Evolutionary conservation across 2,797 vertebrate genomes (phyloP).

Genomic region (Phrynocephalus vlangalii): DNA sequence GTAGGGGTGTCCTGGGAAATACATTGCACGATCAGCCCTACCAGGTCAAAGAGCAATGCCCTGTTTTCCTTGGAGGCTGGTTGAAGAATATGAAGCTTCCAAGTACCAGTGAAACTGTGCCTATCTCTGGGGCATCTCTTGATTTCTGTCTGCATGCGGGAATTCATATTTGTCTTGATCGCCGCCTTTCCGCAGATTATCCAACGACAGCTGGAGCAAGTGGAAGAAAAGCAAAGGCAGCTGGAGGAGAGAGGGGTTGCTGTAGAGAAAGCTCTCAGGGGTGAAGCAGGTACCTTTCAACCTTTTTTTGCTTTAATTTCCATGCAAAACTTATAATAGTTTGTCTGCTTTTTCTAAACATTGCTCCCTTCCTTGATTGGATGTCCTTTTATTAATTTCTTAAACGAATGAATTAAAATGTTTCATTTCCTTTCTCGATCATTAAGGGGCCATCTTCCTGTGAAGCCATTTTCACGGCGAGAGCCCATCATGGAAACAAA

Average conservation of each 20-base stretch:
- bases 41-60: background rate
- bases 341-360: conserved; percentile 48
- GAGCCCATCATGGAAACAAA: conserved; percentile 6
- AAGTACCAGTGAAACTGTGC: no score
- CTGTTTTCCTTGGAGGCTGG: background rate
- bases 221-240: conserved; percentile 98
- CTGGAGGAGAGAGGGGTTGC: conserved; percentile 96
- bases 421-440: conserved; percentile 16
- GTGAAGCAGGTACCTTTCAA: conserved; percentile 94
- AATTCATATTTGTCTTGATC: conserved; percentile 33
- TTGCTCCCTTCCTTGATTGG: background rate
- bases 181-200: conserved; percentile 85
- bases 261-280: conserved; percentile 96
- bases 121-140: background rate
- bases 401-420: conserved; percentile 33
- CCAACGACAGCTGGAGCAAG: conserved; percentile 98
- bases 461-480: background rate
- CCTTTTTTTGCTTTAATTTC: conserved; percentile 45
- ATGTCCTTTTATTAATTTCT: conserved; percentile 11
- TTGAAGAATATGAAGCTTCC: background rate
- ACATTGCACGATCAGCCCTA: background rate
- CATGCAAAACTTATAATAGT: conserved; percentile 40
- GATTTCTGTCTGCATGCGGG: background rate
- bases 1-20: background rate
- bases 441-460: conserved; percentile 27